Base-by-base conservation (phyloP, 2,797 vertebrate species). In the Lerista edwardsae region DNA sequence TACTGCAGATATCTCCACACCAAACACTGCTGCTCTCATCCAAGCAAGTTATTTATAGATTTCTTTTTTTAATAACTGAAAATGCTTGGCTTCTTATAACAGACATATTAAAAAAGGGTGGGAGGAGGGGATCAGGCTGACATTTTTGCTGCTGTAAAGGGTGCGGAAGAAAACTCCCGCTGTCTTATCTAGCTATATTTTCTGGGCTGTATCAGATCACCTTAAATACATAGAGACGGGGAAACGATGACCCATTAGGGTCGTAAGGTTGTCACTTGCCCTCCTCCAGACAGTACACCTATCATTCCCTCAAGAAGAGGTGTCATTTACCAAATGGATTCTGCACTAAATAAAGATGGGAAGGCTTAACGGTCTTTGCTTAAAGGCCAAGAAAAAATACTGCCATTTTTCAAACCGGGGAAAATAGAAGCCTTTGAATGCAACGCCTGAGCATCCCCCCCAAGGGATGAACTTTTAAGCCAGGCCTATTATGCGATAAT, bases 401-500 rank as follows among this genome's bases (percentile, higher is more conserved):
- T 62, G 34, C 31, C 64, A 27, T 27, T 64, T 68, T 47, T 8
- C 31, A 89, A 79, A 71, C 34, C 25, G 29, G 17, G 36, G 47
- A 75, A 64, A 73, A 77, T 27, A 69, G 74, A 59, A 59, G 15
- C 7, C 68, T 62, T 59, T 78, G 77, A 41, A 57, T 67, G 31
- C 29, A 72, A 27, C 36, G 74, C 23, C n/a, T 29, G 41, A 55
- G 55, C 55, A n/a, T 67, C 51, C 36, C 74, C 36, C 74, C 39
- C 62, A 73, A 82, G 74, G 27, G 61, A n/a, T 90, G 41, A 73
- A 77, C 75, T 73, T 80, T 84, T 64, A 78, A 90, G 71, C 29
- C 51, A 73, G 39, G 14, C n/a, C 21, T 69, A 83, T 83, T 83
- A 76, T 31, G 47, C 64, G 57, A 51, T 39, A 87, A 75, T 62